Evolutionary conservation across 2,113 vertebrate species (phyloP).

Genomic region (Chaenogobius annularis): DNA sequence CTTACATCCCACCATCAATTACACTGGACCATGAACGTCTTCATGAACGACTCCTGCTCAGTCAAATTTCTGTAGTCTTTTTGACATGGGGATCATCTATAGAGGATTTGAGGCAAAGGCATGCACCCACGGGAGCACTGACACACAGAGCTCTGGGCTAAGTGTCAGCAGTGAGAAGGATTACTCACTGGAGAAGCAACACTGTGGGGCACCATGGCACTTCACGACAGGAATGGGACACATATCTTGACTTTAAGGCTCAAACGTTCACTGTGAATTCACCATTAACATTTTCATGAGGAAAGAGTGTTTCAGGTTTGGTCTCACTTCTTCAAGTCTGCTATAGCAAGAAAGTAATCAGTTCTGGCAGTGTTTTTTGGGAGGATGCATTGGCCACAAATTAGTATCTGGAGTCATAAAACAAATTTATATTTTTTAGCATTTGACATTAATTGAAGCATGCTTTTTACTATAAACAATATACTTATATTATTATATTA

Average conservation of each 20-base stretch:
- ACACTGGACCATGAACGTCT: slow-evolving; percentile 12
- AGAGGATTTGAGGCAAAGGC: slow-evolving; percentile 26
- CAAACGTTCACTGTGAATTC: slow-evolving; percentile 4
- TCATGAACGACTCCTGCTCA: slow-evolving; percentile 14
- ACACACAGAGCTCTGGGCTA: slow-evolving; percentile 26
- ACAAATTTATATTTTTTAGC: too few relatives aligned
- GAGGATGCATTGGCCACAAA: too few relatives aligned
- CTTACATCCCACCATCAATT: slow-evolving; percentile 10
- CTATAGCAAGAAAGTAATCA: background rate
- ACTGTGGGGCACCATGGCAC: slow-evolving; percentile 2
- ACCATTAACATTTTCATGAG: background rate
- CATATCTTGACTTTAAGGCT: slow-evolving; percentile 24
- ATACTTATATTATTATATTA: too few relatives aligned
- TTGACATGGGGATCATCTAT: slow-evolving; percentile 3
- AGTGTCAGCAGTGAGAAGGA: background rate
- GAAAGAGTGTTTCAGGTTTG: background rate
- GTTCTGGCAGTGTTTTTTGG: too few relatives aligned
- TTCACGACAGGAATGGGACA: slow-evolving; percentile 20
- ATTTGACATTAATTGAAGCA: too few relatives aligned
- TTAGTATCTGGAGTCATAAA: too few relatives aligned
- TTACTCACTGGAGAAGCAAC: slow-evolving; percentile 29
- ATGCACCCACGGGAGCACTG: slow-evolving; percentile 28
- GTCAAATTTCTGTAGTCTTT: background rate
- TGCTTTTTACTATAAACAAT: too few relatives aligned
- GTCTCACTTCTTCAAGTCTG: background rate